A percentile compares a stretch with the other conserved stretches of the same genome.
phyloP scores from a whole-genome alignment of 35 echinoderm and acorn worm genomes.

The Heliocidaris erythrogramma region DNA sequence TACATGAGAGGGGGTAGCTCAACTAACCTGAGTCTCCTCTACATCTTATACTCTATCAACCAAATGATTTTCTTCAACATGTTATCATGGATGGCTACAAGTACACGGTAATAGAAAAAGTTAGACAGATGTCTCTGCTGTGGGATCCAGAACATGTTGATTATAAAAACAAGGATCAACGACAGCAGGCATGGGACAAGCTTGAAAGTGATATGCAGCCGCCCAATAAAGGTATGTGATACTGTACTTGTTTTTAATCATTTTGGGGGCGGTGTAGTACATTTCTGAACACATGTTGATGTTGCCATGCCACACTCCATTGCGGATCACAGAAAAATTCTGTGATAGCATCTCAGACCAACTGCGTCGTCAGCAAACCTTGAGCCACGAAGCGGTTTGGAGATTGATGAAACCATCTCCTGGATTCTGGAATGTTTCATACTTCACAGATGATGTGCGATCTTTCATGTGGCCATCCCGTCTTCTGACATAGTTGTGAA shows the following conservation, averaged over 20 bases:
- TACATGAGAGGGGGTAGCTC: too few species aligned
- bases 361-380: slow-evolving; percentile 56
- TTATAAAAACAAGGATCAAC: slow-evolving; percentile 62
- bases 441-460: slow-evolving; percentile 58
- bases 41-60: neutral
- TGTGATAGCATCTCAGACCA: slow-evolving; percentile 51
- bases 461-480: slow-evolving; percentile 61
- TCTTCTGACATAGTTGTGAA: slow-evolving; percentile 58
- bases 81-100: slow-evolving; percentile 62
- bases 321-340: slow-evolving; percentile 56
- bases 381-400: slow-evolving; percentile 30
- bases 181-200: slow-evolving; percentile 59
- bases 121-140: slow-evolving; percentile 56
- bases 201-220: too few species aligned
- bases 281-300: slow-evolving; percentile 46
- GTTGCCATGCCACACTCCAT: slow-evolving; percentile 51
- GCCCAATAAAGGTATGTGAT: too few species aligned
- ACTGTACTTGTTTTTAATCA: too few species aligned
- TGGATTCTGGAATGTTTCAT: too few species aligned
- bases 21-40: too few species aligned
- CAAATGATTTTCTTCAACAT: slow-evolving; percentile 2
- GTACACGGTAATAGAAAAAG: slow-evolving; percentile 60
- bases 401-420: slow-evolving; percentile 57
- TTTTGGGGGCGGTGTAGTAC: too few species aligned
- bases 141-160: slow-evolving; percentile 60